phyloP scores from a whole-genome alignment of 64 coral and sea anemone species.

The Exaiptasia diaphana region DNA sequence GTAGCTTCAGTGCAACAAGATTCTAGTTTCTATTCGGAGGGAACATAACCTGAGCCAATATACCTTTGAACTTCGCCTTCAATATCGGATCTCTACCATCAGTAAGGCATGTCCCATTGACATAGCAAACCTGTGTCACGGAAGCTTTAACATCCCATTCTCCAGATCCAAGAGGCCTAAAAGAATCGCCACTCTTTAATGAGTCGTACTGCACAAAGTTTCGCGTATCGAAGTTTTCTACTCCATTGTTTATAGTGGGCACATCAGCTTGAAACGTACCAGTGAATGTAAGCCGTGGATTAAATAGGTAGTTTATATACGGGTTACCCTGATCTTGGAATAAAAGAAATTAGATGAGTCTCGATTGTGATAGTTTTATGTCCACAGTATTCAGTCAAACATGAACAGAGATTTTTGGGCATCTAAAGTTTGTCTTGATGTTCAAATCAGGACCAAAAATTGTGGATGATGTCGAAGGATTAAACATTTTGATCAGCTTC shows the following conservation, averaged over 20 bases:
- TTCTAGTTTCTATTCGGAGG: too few relatives aligned
- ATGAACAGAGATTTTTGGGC: too few relatives aligned
- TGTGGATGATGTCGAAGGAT: too few relatives aligned
- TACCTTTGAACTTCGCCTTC: not conserved
- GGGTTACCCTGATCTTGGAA: not conserved
- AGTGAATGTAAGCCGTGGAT: slow-evolving; percentile 37
- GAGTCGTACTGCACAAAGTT: too few relatives aligned
- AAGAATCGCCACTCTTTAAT: too few relatives aligned
- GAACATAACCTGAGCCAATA: too few relatives aligned
- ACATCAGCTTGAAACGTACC: slow-evolving; percentile 18
- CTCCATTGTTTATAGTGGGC: slow-evolving; percentile 19
- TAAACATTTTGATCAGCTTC: too few relatives aligned
- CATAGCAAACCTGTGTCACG: slow-evolving; percentile 21
- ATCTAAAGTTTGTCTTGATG: too few relatives aligned
- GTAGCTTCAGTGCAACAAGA: too few relatives aligned
- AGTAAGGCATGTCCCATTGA: not conserved
- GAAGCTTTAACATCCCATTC: slow-evolving; percentile 26
- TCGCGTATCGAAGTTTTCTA: not conserved
- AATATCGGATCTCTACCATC: not conserved
- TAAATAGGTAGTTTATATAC: slow-evolving; percentile 19
- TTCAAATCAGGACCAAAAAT: too few relatives aligned
- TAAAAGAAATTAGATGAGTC: not conserved
- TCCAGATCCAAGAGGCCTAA: slow-evolving; percentile 6
- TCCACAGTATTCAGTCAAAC: too few relatives aligned
- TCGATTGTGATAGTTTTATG: too few relatives aligned